Conservation (phyloP, 2,888 invertebrate genomes). For the Cheilosia impressa region DNA sequence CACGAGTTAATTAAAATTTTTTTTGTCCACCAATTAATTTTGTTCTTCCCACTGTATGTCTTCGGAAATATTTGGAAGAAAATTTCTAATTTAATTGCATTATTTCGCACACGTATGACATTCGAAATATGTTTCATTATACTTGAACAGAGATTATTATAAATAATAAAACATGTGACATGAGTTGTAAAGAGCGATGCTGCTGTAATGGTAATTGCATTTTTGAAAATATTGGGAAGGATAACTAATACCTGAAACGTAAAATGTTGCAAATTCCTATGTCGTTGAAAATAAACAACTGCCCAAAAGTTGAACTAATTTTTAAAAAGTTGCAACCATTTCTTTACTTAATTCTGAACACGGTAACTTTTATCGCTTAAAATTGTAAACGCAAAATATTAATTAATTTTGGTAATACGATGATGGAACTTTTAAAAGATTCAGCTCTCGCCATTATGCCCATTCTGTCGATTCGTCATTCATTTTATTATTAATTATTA, state of each 20-base stretch:
- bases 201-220: constrained; percentile 1
- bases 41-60: neutral
- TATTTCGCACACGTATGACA: constrained; percentile 53
- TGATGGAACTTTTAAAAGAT: no score
- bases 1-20: no score
- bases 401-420: no score
- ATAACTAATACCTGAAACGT: constrained; percentile 15
- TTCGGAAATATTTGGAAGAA: neutral
- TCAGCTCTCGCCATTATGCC: no score
- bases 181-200: neutral
- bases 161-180: constrained; percentile 18
- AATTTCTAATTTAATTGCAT: constrained; percentile 61
- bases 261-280: neutral
- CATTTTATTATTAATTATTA: no score
- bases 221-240: constrained; percentile 13
- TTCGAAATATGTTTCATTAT: constrained; percentile 38
- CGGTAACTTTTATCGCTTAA: no score
- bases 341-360: no score
- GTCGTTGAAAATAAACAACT: no score
- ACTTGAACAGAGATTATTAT: constrained; percentile 33
- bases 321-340: no score
- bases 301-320: no score
- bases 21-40: neutral
- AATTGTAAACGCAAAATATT: no score
- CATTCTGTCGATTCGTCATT: no score